phyloP scores from a whole-genome alignment of 2,113 vertebrate species.

The Reinhardtius hippoglossoides region DNA sequence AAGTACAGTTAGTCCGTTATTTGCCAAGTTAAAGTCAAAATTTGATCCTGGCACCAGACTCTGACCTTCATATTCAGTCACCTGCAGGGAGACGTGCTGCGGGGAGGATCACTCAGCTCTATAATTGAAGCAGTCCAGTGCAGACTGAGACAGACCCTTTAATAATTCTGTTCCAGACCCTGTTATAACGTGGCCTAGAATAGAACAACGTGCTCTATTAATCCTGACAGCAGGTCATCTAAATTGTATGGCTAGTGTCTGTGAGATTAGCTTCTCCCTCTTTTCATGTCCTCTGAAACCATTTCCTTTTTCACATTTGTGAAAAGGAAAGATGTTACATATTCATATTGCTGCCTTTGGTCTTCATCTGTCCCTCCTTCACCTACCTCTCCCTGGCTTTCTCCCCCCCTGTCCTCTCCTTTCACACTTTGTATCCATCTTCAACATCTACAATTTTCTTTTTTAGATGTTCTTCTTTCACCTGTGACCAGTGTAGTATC shows the following conservation, averaged over 20 bases:
- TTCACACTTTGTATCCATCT: no score
- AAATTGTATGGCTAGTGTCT: constrained; percentile 17
- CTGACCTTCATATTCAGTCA: constrained; percentile 43
- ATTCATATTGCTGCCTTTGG: background rate
- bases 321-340: background rate
- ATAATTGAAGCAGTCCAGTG: constrained; percentile 11
- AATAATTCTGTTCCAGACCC: constrained; percentile 31
- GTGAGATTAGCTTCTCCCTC: constrained; percentile 7
- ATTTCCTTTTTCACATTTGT: background rate
- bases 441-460: no score
- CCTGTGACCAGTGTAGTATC: no score
- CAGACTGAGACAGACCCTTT: constrained; percentile 24
- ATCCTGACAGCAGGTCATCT: constrained; percentile 20
- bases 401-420: background rate
- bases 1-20: no score
- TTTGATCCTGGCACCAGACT: background rate
- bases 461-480: no score
- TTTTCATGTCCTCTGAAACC: background rate
- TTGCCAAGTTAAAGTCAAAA: no score
- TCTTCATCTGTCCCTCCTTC: background rate
- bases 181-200: constrained; percentile 49
- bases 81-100: constrained; percentile 9
- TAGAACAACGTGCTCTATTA: constrained; percentile 47
- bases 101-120: background rate
- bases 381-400: background rate